Conservation (phyloP, 2,797 vertebrate genomes). For the Chelidonichthys spinosus region DNA sequence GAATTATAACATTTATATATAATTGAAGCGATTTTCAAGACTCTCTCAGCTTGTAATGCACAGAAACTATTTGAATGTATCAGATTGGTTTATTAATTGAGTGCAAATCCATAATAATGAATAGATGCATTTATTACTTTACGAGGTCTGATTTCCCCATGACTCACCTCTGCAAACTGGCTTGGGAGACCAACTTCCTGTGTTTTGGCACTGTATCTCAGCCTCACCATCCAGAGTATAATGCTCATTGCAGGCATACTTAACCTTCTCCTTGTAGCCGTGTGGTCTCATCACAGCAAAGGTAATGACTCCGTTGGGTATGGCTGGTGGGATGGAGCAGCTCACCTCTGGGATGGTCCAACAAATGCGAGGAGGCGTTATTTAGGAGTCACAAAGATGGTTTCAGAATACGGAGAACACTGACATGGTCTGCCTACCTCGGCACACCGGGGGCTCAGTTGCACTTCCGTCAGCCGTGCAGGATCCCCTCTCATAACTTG, state of each 20-base stretch:
- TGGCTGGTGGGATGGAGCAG: slow-evolving; percentile 83
- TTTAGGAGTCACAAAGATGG: neutral
- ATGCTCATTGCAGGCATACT: slow-evolving; percentile 85
- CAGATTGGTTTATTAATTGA: neutral
- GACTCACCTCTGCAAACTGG: slow-evolving; percentile 88
- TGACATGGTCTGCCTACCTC: slow-evolving; percentile 70
- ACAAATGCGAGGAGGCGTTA: neutral
- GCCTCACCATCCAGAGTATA: slow-evolving; percentile 84
- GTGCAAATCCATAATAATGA: neutral
- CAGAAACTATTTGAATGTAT: too few relatives aligned
- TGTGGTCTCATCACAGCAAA: slow-evolving; percentile 83
- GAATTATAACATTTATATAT: neutral
- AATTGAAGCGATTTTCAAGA: neutral
- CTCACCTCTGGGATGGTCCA: slow-evolving; percentile 81
- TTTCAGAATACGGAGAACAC: neutral
- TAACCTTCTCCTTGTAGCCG: slow-evolving; percentile 87
- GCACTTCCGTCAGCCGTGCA: slow-evolving; percentile 86
- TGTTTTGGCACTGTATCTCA: slow-evolving; percentile 84
- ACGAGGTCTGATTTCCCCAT: neutral
- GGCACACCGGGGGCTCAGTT: slow-evolving; percentile 87
- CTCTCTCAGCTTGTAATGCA: neutral
- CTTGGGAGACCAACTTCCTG: slow-evolving; percentile 87
- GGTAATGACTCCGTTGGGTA: slow-evolving; percentile 88
- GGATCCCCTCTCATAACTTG: slow-evolving; percentile 84
- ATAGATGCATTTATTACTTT: neutral